These are phyloP conservation scores for Dynastes hyllus DNA, from an alignment of 2,888 invertebrate genomes.

Conservation along the genomic window DNA sequence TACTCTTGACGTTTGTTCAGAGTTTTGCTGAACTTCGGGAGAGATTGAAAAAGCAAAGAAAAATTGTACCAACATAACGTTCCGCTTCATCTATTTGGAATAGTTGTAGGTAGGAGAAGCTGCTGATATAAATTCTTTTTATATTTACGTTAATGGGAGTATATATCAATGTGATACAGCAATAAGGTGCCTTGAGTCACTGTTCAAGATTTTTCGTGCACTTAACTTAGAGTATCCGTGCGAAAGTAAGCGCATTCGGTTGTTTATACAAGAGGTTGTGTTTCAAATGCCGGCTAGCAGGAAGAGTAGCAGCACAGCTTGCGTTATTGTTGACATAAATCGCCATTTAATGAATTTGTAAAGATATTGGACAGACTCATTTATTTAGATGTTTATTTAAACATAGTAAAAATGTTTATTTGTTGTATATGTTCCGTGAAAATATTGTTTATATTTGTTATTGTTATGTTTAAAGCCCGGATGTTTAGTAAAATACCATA, in stretches of 20 bases:
- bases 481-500: no score
- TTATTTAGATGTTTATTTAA: no score
- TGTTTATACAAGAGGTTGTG: slow-evolving; percentile 11
- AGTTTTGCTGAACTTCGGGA: neutral
- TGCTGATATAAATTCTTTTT: neutral
- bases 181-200: slow-evolving; percentile 7
- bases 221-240: neutral
- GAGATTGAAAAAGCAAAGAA: neutral
- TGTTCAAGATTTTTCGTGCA: neutral
- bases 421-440: no score
- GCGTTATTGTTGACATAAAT: slow-evolving; percentile 19
- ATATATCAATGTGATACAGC: neutral
- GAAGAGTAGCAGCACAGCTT: neutral
- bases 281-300: slow-evolving; percentile 1
- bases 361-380: no score
- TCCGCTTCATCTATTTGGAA: neutral
- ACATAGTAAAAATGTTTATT: no score
- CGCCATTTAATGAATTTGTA: neutral
- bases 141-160: slow-evolving; percentile 7
- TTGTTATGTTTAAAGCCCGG: no score
- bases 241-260: neutral
- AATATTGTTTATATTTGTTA: no score
- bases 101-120: neutral
- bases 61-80: neutral
- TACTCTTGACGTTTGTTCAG: neutral